Percentiles rank a stretch among this genome's conserved stretches.
Conservation (phyloP, 2,113 vertebrate species). For the Ondatra zibethicus region DNA sequence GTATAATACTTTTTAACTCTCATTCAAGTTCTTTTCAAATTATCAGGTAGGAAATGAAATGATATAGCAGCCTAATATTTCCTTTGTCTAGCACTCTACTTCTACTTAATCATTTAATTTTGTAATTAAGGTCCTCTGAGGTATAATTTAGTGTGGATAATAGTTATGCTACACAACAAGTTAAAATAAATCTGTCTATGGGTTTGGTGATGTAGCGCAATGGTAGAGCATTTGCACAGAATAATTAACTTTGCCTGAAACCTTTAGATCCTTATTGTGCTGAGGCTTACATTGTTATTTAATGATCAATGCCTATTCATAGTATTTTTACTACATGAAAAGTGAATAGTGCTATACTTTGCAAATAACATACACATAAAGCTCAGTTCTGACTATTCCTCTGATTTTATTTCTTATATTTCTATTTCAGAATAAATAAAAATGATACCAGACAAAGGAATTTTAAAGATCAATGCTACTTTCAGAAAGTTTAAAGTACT, state of each 20-base stretch:
- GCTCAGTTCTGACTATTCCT: constrained; percentile 40
- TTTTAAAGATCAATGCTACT: constrained; percentile 62
- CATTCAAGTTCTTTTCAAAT: not conserved
- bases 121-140: constrained; percentile 16
- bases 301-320: not conserved
- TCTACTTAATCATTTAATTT: constrained; percentile 52
- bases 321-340: constrained; percentile 63
- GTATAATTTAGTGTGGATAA: constrained; percentile 25
- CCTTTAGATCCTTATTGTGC: constrained; percentile 59
- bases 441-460: not conserved
- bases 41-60: not conserved
- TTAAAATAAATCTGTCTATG: constrained; percentile 58
- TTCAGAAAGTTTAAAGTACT: not conserved
- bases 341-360: constrained; percentile 47
- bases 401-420: constrained; percentile 57
- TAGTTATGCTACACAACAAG: not conserved
- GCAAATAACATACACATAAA: constrained; percentile 52
- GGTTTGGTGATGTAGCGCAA: not conserved
- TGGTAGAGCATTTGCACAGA: not conserved
- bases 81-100: not conserved
- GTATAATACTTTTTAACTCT: not conserved
- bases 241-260: constrained; percentile 60
- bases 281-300: constrained; percentile 49
- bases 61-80: not conserved
- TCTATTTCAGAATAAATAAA: constrained; percentile 44